phyloP scores from a whole-genome alignment of 92 coral and sea anemone species.

The Montipora capitata region DNA sequence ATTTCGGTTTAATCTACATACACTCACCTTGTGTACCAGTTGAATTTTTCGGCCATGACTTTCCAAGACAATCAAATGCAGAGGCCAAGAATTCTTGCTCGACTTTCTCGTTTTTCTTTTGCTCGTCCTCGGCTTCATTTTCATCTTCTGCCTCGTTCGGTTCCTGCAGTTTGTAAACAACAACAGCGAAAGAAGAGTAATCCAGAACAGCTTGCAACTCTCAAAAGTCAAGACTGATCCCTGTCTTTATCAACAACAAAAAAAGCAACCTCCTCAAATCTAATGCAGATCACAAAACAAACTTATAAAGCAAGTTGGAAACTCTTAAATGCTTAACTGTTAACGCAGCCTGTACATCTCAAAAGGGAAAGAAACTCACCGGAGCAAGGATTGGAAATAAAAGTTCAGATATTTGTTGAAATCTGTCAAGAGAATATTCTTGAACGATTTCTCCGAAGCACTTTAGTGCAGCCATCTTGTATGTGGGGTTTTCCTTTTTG shows the following conservation, averaged over 20 bases:
- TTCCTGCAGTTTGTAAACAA: constrained; percentile 35
- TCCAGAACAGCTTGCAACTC: background rate
- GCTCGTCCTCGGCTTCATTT: constrained; percentile 68
- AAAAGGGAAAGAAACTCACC: constrained; percentile 46
- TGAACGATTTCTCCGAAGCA: constrained; percentile 91
- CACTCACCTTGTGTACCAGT: constrained; percentile 71
- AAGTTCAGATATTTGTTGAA: constrained; percentile 85
- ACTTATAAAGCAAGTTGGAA: no score
- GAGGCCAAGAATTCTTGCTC: constrained; percentile 81
- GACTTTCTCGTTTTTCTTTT: constrained; percentile 76
- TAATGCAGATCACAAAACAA: no score
- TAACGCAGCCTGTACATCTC: no score
- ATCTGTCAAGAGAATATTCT: constrained; percentile 82
- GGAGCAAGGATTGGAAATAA: constrained; percentile 91
- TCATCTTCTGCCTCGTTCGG: constrained; percentile 64
- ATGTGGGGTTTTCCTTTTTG: constrained; percentile 83
- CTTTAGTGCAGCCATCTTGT: constrained; percentile 85
- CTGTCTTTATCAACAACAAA: no score
- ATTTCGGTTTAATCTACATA: no score
- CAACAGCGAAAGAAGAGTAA: background rate
- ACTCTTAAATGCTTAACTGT: no score
- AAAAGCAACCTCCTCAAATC: no score
- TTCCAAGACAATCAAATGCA: constrained; percentile 90
- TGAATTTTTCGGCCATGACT: constrained; percentile 84
- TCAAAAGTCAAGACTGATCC: background rate